These are phyloP conservation scores for Mormyrus proboscirostris DNA, from an alignment of 2,797 vertebrate species.

Conservation along the genomic window DNA sequence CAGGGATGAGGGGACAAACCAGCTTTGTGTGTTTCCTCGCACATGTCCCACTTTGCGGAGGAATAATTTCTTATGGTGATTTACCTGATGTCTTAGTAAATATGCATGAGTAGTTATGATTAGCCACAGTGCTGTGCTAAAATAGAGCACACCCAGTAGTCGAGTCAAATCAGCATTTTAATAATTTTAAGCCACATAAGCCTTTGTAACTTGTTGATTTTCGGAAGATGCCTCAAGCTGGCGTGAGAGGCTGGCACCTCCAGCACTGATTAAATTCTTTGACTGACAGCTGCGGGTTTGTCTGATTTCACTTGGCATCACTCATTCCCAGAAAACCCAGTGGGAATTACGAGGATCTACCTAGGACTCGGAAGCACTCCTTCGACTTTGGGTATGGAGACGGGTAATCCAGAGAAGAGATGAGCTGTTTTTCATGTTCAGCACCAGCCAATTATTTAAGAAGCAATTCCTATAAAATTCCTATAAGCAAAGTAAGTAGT, in stretches of 20 bases:
- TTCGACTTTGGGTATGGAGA: not conserved
- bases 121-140: not conserved
- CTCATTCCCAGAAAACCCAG: not conserved
- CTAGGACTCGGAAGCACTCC: not conserved
- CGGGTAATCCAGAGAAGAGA: not conserved
- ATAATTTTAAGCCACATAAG: not conserved
- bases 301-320: not conserved
- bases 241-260: not conserved
- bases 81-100: constrained; percentile 1
- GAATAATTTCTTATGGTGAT: constrained; percentile 4
- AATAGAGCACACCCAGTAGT: not conserved
- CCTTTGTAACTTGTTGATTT: not conserved
- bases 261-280: not conserved
- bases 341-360: not conserved
- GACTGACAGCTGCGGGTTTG: not conserved
- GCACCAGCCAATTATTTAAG: not conserved
- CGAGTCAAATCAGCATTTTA: constrained; percentile 3
- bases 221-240: not conserved
- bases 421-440: not conserved
- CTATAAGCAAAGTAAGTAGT: not conserved
- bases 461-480: not conserved
- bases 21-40: not conserved
- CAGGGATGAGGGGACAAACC: not conserved
- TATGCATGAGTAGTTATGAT: constrained; percentile 15
- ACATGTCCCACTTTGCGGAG: not conserved